Percentiles rank a stretch among this genome's conserved stretches.
Evolutionary conservation across 37 sponge, comb jelly and placozoan species (phyloP).

Genomic region (Halisarca cf. caerulea): DNA sequence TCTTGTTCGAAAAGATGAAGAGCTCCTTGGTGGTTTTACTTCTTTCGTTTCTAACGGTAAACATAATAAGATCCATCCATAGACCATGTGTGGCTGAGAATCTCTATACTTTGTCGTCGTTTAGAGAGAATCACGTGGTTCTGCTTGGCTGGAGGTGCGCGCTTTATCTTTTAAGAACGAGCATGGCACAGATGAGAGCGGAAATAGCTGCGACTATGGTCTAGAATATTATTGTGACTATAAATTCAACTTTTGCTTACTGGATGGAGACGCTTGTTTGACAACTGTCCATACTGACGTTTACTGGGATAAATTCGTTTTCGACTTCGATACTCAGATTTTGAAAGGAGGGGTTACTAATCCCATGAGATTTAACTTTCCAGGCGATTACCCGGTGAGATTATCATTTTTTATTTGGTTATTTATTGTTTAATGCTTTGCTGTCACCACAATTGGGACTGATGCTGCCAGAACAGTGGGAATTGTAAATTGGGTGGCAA

Average conservation of each 20-base stretch:
- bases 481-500: too few relatives aligned
- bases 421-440: too few relatives aligned
- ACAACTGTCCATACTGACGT: background rate
- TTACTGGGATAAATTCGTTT: background rate
- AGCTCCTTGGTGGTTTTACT: too few relatives aligned
- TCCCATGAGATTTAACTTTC: conserved; percentile 50
- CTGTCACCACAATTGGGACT: too few relatives aligned
- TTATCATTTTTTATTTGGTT: background rate
- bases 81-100: too few relatives aligned
- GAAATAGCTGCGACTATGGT: background rate
- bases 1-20: too few relatives aligned
- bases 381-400: background rate
- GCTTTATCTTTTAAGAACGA: background rate
- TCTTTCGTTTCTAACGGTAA: too few relatives aligned
- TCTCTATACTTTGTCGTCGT: too few relatives aligned
- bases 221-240: background rate
- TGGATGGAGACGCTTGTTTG: background rate
- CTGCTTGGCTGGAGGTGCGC: background rate
- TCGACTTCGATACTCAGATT: background rate
- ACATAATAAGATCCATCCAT: too few relatives aligned
- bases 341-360: conserved; percentile 44
- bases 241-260: background rate
- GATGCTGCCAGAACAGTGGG: too few relatives aligned
- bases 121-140: too few relatives aligned
- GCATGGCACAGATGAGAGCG: background rate